phyloP scores from a whole-genome alignment of 2,888 invertebrate genomes.

The Apamea monoglypha region DNA sequence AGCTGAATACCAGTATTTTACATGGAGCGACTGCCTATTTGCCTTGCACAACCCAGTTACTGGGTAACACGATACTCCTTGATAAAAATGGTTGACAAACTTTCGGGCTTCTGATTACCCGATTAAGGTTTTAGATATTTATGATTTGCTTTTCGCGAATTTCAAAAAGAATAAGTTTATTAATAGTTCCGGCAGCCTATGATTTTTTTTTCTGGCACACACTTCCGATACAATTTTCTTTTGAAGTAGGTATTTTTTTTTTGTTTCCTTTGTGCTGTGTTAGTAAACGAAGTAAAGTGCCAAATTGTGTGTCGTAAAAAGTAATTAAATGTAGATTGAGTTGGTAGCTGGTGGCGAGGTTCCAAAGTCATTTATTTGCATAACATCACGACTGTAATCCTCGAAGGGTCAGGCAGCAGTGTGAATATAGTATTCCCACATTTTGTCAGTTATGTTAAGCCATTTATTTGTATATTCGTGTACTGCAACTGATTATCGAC shows the following conservation, averaged over 20 bases:
- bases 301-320: constrained; percentile 1
- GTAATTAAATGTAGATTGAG: constrained; percentile 9
- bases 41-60: too few species aligned
- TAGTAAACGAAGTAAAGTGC: background rate
- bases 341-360: constrained; percentile 1
- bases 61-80: too few species aligned
- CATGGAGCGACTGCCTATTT: background rate
- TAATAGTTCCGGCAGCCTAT: too few species aligned
- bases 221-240: background rate
- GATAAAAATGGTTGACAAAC: too few species aligned
- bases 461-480: too few species aligned
- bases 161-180: background rate
- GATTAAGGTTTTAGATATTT: too few species aligned
- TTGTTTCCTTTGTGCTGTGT: background rate
- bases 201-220: background rate
- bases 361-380: constrained; percentile 4
- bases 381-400: background rate
- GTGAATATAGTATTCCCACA: too few species aligned
- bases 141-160: too few species aligned
- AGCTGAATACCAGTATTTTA: background rate
- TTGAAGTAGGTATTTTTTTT: background rate
- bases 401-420: background rate
- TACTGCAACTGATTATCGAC: too few species aligned
- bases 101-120: too few species aligned
- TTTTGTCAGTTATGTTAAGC: too few species aligned